These are phyloP conservation scores for Cetoscarus ocellatus DNA, from an alignment of 2,797 vertebrate genomes.

Conservation along the genomic window DNA sequence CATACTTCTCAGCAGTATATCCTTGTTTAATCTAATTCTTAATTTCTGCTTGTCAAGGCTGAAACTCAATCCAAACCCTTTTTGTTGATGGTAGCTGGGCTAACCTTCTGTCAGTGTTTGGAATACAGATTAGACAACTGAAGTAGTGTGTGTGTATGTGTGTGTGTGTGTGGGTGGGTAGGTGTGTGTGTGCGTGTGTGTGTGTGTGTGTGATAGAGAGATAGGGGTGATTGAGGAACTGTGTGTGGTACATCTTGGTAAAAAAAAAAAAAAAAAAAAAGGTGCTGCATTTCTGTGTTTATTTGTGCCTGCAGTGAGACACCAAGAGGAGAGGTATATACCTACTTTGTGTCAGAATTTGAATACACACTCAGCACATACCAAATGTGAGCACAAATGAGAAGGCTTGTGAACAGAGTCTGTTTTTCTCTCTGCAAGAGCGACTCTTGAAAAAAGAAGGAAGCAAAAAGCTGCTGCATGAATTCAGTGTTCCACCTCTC, in stretches of 20 bases:
- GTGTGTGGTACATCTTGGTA: background rate
- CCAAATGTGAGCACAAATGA: constrained; percentile 57
- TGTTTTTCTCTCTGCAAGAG: constrained; percentile 54
- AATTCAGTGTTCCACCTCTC: constrained; percentile 65
- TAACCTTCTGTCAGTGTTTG: constrained; percentile 56
- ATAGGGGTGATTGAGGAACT: background rate
- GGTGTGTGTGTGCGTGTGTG: too few relatives aligned
- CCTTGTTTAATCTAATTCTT: background rate
- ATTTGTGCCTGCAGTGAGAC: constrained; percentile 1
- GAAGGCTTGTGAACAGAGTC: constrained; percentile 36
- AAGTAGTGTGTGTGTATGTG: constrained; percentile 10
- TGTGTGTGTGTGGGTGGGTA: constrained; percentile 12
- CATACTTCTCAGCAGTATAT: background rate
- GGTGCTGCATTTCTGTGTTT: constrained; percentile 34
- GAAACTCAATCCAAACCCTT: constrained; percentile 37
- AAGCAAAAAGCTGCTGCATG: constrained; percentile 49
- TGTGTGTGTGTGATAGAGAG: background rate
- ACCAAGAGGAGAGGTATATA: constrained; percentile 20
- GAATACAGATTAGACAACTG: constrained; percentile 58
- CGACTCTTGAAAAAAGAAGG: constrained; percentile 19
- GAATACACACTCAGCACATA: constrained; percentile 41
- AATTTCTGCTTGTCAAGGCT: constrained; percentile 29
- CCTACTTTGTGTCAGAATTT: constrained; percentile 36
- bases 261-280: background rate
- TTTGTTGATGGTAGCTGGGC: constrained; percentile 23